Percentiles rank a stretch among this genome's conserved stretches.
Conservation (phyloP, 2,888 invertebrate species). For the Sceliomorpha sp. region DNA sequence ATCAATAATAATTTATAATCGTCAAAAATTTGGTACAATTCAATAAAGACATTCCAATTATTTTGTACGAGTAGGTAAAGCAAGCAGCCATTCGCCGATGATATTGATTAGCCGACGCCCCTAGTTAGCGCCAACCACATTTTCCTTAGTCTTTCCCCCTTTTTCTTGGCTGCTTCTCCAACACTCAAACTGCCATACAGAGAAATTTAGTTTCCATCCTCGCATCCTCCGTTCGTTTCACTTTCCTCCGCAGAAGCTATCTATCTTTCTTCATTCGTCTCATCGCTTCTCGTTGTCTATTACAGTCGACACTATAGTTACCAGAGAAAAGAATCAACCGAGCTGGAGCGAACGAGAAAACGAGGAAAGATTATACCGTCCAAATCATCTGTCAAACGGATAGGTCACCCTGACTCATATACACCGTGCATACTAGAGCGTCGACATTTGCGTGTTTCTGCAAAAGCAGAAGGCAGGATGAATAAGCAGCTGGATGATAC, state of each 20-base stretch:
- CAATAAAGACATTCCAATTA: no score
- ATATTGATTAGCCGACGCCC: constrained; percentile 80
- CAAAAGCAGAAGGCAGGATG: background rate
- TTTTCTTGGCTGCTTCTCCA: constrained; percentile 32
- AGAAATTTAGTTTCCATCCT: constrained; percentile 51
- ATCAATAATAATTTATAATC: no score
- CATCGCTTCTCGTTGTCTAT: background rate
- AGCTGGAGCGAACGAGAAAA: constrained; percentile 4
- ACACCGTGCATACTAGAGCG: constrained; percentile 2
- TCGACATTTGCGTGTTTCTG: constrained; percentile 26
- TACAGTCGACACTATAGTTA: background rate
- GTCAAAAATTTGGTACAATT: no score
- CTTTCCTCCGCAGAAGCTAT: constrained; percentile 6
- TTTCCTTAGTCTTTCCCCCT: constrained; percentile 63
- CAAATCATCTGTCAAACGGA: constrained; percentile 76
- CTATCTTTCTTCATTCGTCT: background rate
- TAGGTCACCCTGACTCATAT: constrained; percentile 61
- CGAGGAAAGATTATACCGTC: constrained; percentile 42
- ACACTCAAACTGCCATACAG: constrained; percentile 51
- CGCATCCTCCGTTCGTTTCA: constrained; percentile 46
- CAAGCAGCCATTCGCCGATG: constrained; percentile 74
- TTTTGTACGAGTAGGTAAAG: constrained; percentile 15
- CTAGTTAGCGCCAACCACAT: constrained; percentile 77
- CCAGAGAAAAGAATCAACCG: background rate
- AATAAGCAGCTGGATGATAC: background rate